A percentile compares a stretch with the other conserved stretches of the same genome.
Evolutionary conservation across 1,140 invertebrate genomes (phyloP).

Genomic region (Dolichoris vasculosae): DNA sequence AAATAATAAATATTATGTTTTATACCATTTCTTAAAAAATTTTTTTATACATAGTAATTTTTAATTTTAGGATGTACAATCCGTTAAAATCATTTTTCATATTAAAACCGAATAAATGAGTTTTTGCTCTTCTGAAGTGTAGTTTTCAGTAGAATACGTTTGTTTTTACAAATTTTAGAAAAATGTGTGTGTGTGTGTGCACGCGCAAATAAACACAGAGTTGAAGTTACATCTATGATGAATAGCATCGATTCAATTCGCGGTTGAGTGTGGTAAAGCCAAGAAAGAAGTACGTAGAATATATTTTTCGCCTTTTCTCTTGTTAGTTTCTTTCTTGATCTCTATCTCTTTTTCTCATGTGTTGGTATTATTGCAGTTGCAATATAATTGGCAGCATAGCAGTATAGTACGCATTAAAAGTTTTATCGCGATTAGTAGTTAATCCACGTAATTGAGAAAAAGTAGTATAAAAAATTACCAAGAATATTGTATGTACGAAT

Average conservation of each 20-base stretch:
- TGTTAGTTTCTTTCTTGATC: background rate
- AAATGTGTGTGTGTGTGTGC: too few relatives aligned
- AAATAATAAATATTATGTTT: too few relatives aligned
- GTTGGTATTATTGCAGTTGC: background rate
- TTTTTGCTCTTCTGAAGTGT: too few relatives aligned
- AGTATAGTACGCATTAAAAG: constrained; percentile 25
- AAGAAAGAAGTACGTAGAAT: constrained; percentile 22
- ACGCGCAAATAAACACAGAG: background rate
- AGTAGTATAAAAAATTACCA: background rate
- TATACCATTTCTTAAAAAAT: too few relatives aligned
- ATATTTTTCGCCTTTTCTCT: constrained; percentile 11
- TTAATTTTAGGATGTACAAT: too few relatives aligned
- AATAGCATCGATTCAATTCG: constrained; percentile 20
- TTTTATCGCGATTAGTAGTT: background rate
- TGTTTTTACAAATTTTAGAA: too few relatives aligned
- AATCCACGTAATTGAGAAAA: background rate
- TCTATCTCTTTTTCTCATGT: background rate
- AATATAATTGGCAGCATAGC: constrained; percentile 17
- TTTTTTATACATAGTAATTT: too few relatives aligned
- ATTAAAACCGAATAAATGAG: too few relatives aligned
- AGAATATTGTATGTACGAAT: background rate
- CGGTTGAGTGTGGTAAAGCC: background rate
- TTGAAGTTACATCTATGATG: background rate
- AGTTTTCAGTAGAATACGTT: too few relatives aligned
- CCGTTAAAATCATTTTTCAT: too few relatives aligned